Base-by-base conservation (phyloP, 2,797 vertebrate genomes). In the Cyclopterus lumpus region DNA sequence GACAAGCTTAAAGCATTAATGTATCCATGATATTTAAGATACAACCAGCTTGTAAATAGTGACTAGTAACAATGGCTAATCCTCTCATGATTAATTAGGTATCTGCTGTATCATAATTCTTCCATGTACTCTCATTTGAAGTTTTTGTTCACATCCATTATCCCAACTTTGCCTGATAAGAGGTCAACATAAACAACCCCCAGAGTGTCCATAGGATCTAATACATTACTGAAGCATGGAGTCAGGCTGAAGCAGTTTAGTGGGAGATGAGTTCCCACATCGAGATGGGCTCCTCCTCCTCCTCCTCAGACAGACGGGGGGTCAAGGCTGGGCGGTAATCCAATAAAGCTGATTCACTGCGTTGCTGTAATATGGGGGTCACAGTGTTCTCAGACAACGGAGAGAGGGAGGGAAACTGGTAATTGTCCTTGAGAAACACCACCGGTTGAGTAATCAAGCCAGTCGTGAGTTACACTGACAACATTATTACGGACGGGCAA, bases 261-360 rank as follows among this genome's bases (percentile, higher is more conserved):
- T 28, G 68, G 72, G 74, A 83, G 85, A 88, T 79, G 87, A 87
- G 75, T 86, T 92, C 86, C 86, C 73, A 88, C 85, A 81, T 67
- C 62, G 85, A 83, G 67, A 86, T 76, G 57, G 75, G 77, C 77
- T 79, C 49, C 77, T 86, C 79, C 53, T 65, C 73, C n/a, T n/a
- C n/a, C 54, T 66, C 73, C 62, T 79, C 77, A 81, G 76, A 87
- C 49, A 62, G 79, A 46, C 3, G 5, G 73, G 5, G 73, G 89
- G 89, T 91, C 83, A 92, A 92, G 92, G 89, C 89, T 81, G 79
- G 67, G 58, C 83, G 77, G 86, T 92, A 91, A 93, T 91, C 87
- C 85, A 90, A 92, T 94, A 91, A 93, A 91, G 88, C 82, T 89
- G 89, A 94, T 91, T 92, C 90, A 92, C 86, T 87, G 89, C 60